Evolutionary conservation across 2,113 vertebrate genomes (phyloP), one percentile per base, ranked within the genome.

Genomic region (Jaculus jaculus): DNA sequence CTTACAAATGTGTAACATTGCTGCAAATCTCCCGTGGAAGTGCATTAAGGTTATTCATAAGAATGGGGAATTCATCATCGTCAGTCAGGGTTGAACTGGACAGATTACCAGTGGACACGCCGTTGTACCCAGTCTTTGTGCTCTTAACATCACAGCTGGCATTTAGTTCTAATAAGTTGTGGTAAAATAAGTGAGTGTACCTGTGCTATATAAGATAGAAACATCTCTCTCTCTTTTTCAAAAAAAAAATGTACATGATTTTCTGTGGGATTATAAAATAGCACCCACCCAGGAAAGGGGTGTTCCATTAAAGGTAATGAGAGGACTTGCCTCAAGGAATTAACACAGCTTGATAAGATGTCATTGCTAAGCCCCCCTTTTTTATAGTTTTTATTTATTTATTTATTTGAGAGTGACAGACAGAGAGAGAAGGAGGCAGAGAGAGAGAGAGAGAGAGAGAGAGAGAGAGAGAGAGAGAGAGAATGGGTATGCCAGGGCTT

Each of bases 81-180:
- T 98, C 96, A 97, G 65, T 58, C 94, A 60, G 39, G 92, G 39
- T 87, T 24, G 28, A 96, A 92, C 92, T 92, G 96, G 97, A 98
- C 94, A 89, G 97, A 98, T 97, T 97, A 84, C 92, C 54, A 58
- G 79, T 78, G 72, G 97, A 93, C 47, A 84, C 9, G 3, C 74
- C 89, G 72, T 96, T 97, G 96, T 66, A 83, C 80, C 94, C 94
- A 82, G 93, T 95, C 95, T 97, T 96, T 95, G 95, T 89, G 92
- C 90, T 97, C 97, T 92, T 86, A 91, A 96, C 97, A 98, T 97
- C 94, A 95, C 91, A 94, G 72, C 77, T 96, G 96, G 96, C 96
- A 94, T 97, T 98, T 97, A 98, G 96, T 98, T 97, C 97, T 96
- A 95, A 95, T 96, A 96, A n/a, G 23, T 90, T 96, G 94, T 65